Evolutionary conservation across 2,113 vertebrate genomes (phyloP), one percentile per base, ranked within the genome.

Genomic region (Chaetodon auriga): DNA sequence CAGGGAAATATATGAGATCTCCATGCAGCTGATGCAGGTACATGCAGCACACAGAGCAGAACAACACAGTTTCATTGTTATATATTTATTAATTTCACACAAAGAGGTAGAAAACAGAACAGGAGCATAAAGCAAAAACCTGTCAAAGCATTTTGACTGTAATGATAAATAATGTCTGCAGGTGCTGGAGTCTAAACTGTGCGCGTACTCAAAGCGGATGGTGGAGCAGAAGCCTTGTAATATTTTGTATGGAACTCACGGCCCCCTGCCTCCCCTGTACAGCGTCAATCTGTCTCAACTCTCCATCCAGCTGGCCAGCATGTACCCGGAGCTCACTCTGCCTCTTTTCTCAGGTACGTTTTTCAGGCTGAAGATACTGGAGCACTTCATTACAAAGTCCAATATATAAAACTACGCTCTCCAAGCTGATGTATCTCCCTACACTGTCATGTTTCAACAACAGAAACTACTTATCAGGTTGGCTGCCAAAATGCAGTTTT

Each of bases 1-100:
- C 96, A 95, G 98, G 86, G 98, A 99, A 89, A 98, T 99, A 79
- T 99, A 99, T 88, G 98, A 99, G 93, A 98, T 99, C 89, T 98
- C 98, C 83, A 98, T 99, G 97, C 98, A 99, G 94, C 96, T 99
- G 77, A 98, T 99, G 97, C 98, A 99, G 97, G 98, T 96, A 95
- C 0, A 90, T 49, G n/a, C 36, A 73, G 12, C n/a, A 12, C n/a
- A 73, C 38, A 65, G n/a, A 46, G 25, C 19, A 46, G 23, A 7
- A 19, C 11, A 9, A 65, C 23, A 30, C 2, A 18, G 1, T 18
- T 48, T 0, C 0, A 8, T 0, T 72, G 45, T 18, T 19, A 11
- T 7, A 51, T 51, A 36, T 38, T 49, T 73, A 60, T 23, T 18
- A 45, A 10, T 16, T 68, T 12, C 35, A 64, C 5, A 4, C 4